These are phyloP conservation scores for Eulithis prunata DNA, from an alignment of 2,888 invertebrate species.

Conservation along the genomic window DNA sequence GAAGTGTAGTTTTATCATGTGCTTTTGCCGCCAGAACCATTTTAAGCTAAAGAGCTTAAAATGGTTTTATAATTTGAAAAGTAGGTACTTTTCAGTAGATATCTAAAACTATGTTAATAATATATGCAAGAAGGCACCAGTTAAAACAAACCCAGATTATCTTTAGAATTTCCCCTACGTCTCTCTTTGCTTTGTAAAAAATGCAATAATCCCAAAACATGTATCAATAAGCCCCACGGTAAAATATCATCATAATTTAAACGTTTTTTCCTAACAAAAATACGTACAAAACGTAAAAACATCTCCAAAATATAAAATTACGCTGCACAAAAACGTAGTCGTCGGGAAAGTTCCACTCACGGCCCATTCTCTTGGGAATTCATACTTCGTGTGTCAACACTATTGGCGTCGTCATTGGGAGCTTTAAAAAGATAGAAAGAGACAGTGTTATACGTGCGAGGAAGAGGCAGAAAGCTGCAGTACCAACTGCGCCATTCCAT, in stretches of 20 bases:
- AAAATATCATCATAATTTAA: not conserved
- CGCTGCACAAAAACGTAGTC: conserved; percentile 23
- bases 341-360: conserved; percentile 27
- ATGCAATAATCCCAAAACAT: conserved; percentile 1
- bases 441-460: conserved; percentile 7
- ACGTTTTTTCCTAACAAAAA: conserved; percentile 1
- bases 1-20: not conserved
- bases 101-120: too few relatives aligned
- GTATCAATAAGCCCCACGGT: conserved; percentile 3
- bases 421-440: conserved; percentile 12
- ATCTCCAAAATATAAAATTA: not conserved
- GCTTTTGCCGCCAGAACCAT: too few relatives aligned
- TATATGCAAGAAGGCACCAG: too few relatives aligned
- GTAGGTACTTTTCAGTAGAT: too few relatives aligned
- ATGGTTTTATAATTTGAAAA: not conserved
- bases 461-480: conserved; percentile 15
- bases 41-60: not conserved
- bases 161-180: not conserved
- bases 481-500: conserved; percentile 11
- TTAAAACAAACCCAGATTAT: not conserved
- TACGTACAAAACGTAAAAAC: not conserved
- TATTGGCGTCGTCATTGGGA: conserved; percentile 29
- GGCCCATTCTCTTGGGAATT: conserved; percentile 27
- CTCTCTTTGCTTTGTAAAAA: not conserved
- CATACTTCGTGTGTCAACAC: conserved; percentile 29